These are phyloP conservation scores for Eucidaris tribuloides DNA, from an alignment of 35 echinoderm and acorn worm genomes.

Conservation along the genomic window DNA sequence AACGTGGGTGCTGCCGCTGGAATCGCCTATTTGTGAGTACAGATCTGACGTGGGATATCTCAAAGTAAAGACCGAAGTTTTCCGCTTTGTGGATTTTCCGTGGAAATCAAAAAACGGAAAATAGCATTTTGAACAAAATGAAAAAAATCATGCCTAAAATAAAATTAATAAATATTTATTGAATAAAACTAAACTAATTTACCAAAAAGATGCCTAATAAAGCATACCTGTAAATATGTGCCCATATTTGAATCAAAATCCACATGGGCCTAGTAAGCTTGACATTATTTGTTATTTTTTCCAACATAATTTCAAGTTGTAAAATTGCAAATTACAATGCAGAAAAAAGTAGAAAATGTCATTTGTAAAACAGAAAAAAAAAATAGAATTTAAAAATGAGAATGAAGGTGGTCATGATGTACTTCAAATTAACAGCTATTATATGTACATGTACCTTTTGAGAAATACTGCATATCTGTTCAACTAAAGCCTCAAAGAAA, in stretches of 20 bases:
- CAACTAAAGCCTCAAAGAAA: not conserved
- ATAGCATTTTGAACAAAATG: not conserved
- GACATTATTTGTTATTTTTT: too few species aligned
- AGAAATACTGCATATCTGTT: not conserved
- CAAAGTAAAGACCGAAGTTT: not conserved
- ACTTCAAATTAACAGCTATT: not conserved
- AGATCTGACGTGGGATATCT: not conserved
- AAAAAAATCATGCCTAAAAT: not conserved
- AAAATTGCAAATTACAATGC: not conserved
- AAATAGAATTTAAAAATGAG: too few species aligned
- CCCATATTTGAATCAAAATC: too few species aligned
- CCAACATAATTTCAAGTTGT: too few species aligned
- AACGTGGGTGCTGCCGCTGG: slow-evolving; percentile 79
- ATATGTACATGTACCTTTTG: not conserved
- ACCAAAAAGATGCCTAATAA: too few species aligned
- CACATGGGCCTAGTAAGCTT: not conserved
- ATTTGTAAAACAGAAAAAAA: not conserved
- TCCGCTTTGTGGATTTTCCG: not conserved
- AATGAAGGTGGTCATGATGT: not conserved
- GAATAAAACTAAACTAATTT: too few species aligned
- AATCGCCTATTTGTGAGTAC: slow-evolving; percentile 76
- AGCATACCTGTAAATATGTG: not conserved
- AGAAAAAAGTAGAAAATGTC: not conserved
- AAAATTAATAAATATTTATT: not conserved
- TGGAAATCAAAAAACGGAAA: not conserved